Percentiles rank a stretch among this genome's conserved stretches.
phyloP scores from a whole-genome alignment of 2,888 invertebrate genomes.

The Campoplex capitator region DNA sequence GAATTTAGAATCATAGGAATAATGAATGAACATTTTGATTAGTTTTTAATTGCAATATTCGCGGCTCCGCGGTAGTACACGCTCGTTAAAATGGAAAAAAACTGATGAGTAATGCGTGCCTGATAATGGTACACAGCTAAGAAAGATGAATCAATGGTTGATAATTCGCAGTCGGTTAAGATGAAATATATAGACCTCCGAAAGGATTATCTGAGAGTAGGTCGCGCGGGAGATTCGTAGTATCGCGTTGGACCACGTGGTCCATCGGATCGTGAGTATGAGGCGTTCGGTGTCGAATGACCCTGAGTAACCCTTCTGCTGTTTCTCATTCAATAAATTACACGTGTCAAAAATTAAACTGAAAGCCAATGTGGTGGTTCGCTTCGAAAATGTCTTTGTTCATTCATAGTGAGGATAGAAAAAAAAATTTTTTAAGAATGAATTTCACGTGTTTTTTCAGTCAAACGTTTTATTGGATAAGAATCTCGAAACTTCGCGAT shows the following conservation, averaged over 20 bases:
- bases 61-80: background rate
- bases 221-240: constrained; percentile 34
- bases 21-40: background rate
- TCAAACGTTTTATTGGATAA: background rate
- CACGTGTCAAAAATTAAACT: background rate
- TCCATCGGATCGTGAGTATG: background rate
- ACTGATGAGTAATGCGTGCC: background rate
- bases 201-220: constrained; percentile 51
- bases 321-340: background rate
- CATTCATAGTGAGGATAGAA: too few species aligned
- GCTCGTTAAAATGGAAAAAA: background rate
- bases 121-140: background rate
- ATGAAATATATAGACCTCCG: constrained; percentile 27
- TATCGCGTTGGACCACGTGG: constrained; percentile 53
- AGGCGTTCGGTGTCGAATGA: constrained; percentile 2
- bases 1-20: background rate
- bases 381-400: background rate
- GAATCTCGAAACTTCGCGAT: too few species aligned
- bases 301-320: background rate
- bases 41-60: constrained; percentile 10
- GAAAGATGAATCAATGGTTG: constrained; percentile 28
- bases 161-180: constrained; percentile 8
- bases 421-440: background rate
- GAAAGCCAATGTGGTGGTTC: background rate
- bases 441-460: background rate